These are phyloP conservation scores for Mesochorus sp. DNA, from an alignment of 2,888 invertebrate species.

Conservation along the genomic window DNA sequence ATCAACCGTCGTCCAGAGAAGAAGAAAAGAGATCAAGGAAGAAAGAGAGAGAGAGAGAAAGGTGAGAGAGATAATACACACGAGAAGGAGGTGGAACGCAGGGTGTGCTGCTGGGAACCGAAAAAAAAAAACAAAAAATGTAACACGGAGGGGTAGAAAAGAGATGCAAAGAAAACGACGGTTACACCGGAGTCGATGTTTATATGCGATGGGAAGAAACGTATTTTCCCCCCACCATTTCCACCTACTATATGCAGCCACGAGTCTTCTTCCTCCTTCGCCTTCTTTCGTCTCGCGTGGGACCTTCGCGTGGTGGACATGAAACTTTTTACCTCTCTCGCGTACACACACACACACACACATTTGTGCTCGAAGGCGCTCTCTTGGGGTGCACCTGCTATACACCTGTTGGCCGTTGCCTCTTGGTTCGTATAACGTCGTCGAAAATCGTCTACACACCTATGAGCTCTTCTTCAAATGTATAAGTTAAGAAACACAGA, in stretches of 20 bases:
- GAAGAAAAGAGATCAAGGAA: neutral
- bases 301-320: conserved; percentile 80
- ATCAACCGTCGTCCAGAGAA: conserved; percentile 20
- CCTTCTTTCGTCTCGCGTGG: conserved; percentile 74
- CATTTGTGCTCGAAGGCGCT: conserved; percentile 70
- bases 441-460: conserved; percentile 36
- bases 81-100: neutral
- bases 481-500: neutral
- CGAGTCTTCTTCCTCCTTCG: conserved; percentile 57
- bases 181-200: conserved; percentile 67
- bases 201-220: conserved; percentile 52
- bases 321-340: conserved; percentile 71
- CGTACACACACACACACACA: conserved; percentile 16
- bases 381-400: conserved; percentile 78
- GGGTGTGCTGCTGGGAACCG: conserved; percentile 20
- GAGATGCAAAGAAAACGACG: conserved; percentile 70
- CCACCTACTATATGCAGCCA: conserved; percentile 48
- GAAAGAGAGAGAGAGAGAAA: neutral
- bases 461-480: neutral
- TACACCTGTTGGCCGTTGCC: conserved; percentile 81
- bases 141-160: conserved; percentile 19
- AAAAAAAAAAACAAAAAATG: neutral
- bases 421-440: conserved; percentile 51
- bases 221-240: conserved; percentile 43
- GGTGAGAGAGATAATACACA: neutral